phyloP scores from a whole-genome alignment of 2,888 invertebrate species.

The Drosophila macrospina region DNA sequence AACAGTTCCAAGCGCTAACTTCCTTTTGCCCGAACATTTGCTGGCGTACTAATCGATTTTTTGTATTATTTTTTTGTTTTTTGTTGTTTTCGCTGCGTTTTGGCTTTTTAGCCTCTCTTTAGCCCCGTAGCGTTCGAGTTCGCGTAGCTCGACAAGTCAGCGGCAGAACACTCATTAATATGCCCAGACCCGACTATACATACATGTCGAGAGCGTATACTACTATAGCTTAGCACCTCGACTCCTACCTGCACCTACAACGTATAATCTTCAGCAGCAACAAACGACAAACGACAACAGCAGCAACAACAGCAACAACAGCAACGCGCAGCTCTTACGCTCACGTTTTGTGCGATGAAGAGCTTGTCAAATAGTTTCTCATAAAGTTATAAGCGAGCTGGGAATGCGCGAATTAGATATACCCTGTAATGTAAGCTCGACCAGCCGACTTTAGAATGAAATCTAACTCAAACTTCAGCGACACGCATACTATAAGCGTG shows the following conservation, averaged over 20 bases:
- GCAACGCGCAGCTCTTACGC: constrained; percentile 42
- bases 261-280: constrained; percentile 21
- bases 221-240: constrained; percentile 1
- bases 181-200: constrained; percentile 40
- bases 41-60: constrained; percentile 73
- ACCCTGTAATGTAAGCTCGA: too few relatives aligned
- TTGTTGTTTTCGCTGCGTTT: constrained; percentile 1
- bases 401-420: neutral
- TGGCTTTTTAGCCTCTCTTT: too few relatives aligned
- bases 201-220: constrained; percentile 5
- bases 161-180: constrained; percentile 50
- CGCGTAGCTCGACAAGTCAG: constrained; percentile 2
- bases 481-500: too few relatives aligned
- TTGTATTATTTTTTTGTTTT: too few relatives aligned
- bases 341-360: constrained; percentile 55
- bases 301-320: too few relatives aligned
- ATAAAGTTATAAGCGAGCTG: neutral
- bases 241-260: constrained; percentile 33
- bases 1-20: constrained; percentile 53
- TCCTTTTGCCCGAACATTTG: constrained; percentile 60
- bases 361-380: constrained; percentile 60
- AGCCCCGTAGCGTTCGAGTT: constrained; percentile 6
- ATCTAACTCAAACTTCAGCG: too few relatives aligned
- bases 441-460: too few relatives aligned
- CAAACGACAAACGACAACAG: constrained; percentile 2